Percentiles rank a stretch among this genome's conserved stretches.
Conservation (phyloP, 1,140 invertebrate species). For the Bombus affinis region DNA sequence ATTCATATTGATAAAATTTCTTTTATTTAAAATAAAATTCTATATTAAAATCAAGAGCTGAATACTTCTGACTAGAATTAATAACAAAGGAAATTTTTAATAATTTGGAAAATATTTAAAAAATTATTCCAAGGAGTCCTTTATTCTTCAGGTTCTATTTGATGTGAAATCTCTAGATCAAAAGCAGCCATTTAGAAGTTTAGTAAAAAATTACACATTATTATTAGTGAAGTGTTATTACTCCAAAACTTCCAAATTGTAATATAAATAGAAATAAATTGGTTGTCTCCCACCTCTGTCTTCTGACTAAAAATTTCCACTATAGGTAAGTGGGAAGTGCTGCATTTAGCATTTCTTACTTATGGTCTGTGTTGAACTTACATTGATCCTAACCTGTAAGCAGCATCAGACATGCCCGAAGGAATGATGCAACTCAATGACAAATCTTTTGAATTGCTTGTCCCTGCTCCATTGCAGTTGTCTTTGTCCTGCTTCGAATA, state of each 20-base stretch:
- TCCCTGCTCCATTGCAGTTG: slow-evolving; percentile 38
- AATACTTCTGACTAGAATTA: background rate
- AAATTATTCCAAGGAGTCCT: slow-evolving; percentile 12
- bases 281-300: slow-evolving; percentile 37
- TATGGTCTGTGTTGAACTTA: slow-evolving; percentile 76
- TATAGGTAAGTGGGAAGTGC: slow-evolving; percentile 10
- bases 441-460: slow-evolving; percentile 71
- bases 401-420: slow-evolving; percentile 59
- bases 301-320: slow-evolving; percentile 38
- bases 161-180: slow-evolving; percentile 31
- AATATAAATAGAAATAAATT: slow-evolving; percentile 48
- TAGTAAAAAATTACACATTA: slow-evolving; percentile 16
- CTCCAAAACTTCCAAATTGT: slow-evolving; percentile 7
- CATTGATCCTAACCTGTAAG: slow-evolving; percentile 79
- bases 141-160: slow-evolving; percentile 19
- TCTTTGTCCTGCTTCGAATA: background rate
- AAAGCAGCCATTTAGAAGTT: slow-evolving; percentile 25
- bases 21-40: background rate
- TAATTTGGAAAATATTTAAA: slow-evolving; percentile 23
- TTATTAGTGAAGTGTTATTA: slow-evolving; percentile 11
- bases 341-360: slow-evolving; percentile 27
- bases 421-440: slow-evolving; percentile 76
- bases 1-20: background rate
- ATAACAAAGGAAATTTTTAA: background rate
- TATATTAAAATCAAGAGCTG: background rate